Percentiles rank a stretch among this genome's conserved stretches.
Conservation (phyloP, 2,797 vertebrate genomes). For the Spondyliosoma cantharus region DNA sequence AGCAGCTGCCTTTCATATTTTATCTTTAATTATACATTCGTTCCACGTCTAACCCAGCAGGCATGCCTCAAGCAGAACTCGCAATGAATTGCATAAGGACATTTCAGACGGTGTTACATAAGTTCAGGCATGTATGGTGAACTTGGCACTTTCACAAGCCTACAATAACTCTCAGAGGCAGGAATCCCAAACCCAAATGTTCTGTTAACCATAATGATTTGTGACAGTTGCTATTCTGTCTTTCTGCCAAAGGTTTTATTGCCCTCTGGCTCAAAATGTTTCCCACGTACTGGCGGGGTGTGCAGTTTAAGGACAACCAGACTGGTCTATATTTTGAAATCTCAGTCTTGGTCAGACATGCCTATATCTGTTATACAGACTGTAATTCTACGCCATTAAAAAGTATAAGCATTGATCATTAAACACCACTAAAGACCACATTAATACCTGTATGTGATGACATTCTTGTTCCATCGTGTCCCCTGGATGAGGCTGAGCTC, state of each 20-base stretch:
- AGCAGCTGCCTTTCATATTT: constrained; percentile 1
- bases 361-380: neutral
- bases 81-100: constrained; percentile 9
- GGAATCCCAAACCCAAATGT: constrained; percentile 45
- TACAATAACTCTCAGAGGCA: constrained; percentile 43
- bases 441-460: constrained; percentile 82
- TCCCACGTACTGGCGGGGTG: constrained; percentile 22
- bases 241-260: constrained; percentile 46
- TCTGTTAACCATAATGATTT: constrained; percentile 39
- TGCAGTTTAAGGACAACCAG: constrained; percentile 10
- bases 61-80: constrained; percentile 11
- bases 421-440: neutral
- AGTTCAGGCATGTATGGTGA: constrained; percentile 38
- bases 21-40: constrained; percentile 27
- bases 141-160: constrained; percentile 34
- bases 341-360: constrained; percentile 34
- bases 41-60: constrained; percentile 26
- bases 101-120: constrained; percentile 50
- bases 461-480: constrained; percentile 81
- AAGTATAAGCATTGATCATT: neutral
- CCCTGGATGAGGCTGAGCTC: constrained; percentile 76
- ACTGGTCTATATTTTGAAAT: constrained; percentile 17
- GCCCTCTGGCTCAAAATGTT: constrained; percentile 31
- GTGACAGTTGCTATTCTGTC: constrained; percentile 33
- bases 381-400: neutral